Conservation (phyloP, 1,140 invertebrate genomes). For the Caenorhabditis inopinata region DNA sequence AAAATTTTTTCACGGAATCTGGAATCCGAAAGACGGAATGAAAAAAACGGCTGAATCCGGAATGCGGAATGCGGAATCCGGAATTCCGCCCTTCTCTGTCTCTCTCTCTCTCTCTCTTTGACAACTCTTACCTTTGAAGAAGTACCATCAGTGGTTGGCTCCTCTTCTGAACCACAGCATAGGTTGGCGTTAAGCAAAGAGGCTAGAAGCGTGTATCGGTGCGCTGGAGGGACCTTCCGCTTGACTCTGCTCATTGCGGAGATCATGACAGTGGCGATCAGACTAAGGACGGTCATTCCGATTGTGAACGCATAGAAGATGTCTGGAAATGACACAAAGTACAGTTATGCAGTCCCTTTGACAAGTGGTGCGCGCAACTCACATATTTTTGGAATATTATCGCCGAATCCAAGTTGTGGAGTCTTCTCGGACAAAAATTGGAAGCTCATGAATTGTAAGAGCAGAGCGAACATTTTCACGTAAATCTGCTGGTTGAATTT, state of each 20-base stretch:
- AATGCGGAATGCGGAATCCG: no score
- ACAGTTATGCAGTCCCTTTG: no score
- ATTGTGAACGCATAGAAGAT: constrained; percentile 53
- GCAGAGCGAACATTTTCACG: constrained; percentile 53
- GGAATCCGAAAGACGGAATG: no score
- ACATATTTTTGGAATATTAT: constrained; percentile 53
- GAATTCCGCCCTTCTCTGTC: no score
- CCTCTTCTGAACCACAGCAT: constrained; percentile 48
- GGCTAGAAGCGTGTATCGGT: constrained; percentile 49
- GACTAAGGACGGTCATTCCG: constrained; percentile 47
- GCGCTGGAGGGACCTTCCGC: constrained; percentile 50
- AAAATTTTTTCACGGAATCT: no score
- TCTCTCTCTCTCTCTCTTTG: no score
- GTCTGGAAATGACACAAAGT: constrained; percentile 44
- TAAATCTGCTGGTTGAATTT: constrained; percentile 52
- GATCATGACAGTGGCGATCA: constrained; percentile 50
- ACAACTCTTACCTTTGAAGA: constrained; percentile 46
- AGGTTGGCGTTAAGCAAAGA: constrained; percentile 51
- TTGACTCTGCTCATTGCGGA: constrained; percentile 47
- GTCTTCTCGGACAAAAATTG: constrained; percentile 51
- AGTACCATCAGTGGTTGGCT: constrained; percentile 48
- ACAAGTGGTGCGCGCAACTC: no score
- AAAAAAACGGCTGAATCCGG: no score
- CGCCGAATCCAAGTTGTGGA: constrained; percentile 51
- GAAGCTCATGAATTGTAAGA: constrained; percentile 54